Base-by-base conservation (phyloP, 2,113 vertebrate genomes). In the Lampris megalopsis region DNA sequence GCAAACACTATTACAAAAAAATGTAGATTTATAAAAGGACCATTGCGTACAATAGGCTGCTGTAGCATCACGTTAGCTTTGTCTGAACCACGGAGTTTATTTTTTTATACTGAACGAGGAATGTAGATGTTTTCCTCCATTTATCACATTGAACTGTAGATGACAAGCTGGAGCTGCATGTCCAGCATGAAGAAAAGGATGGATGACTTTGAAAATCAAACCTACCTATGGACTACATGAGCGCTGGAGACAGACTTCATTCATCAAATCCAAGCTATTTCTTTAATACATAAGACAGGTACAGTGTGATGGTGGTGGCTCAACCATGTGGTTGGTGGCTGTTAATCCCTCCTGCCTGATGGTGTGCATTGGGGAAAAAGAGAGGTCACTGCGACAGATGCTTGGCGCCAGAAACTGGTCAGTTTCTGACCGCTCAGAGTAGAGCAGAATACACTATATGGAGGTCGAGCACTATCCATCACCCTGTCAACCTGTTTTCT, bases 401-500 rank as follows among this genome's bases (percentile, higher is more conserved):
- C 76, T 86, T 64, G 54, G 70, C 65, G 73, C 57, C 40, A 10
- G 1, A 45, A 80, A 54, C 86, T 88, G 85, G 89, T 86, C 86
- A 85, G 79, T 82, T 81, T 85, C 63, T 65, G 83, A 82, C 54
- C 70, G 57, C 83, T 59, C 60, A 75, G 80, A 60, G 67, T 81
- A 68, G 24, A 24, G 75, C 67, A 63, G 58, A 68, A 73, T 75
- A 88, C 63, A 71, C 75, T 24, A 24, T 84, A 77, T 68, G 49
- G 91, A 88, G 70, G 78, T 81, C 65, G 82, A 65, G 1, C 0
- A 37, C 77, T 5, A 93, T 93, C 86, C 83, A 95, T 95, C 94
- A 94, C 74, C 75, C 89, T 88, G 92, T 91, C 84, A 41, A 42
- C 83, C 73, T 42, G 73, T 73, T 91, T 92, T 92, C 92, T 86